Percentiles rank a stretch among this genome's conserved stretches.
Evolutionary conservation across 2,888 invertebrate genomes (phyloP).

Genomic region (Phengaris alcon): DNA sequence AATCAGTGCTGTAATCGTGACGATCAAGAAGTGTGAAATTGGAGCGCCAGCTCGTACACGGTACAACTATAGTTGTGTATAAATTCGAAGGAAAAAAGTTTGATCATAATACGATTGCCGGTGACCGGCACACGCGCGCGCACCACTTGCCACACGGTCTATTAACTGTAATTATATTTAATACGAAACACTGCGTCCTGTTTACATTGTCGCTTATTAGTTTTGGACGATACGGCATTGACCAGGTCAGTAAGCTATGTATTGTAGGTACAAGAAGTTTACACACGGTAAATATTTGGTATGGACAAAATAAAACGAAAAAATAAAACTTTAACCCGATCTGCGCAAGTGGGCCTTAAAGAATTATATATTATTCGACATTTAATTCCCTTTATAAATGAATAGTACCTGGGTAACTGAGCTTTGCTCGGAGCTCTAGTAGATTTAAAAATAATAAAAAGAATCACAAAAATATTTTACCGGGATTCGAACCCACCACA

Average conservation of each 20-base stretch:
- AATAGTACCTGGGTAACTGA: too few relatives aligned
- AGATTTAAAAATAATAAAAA: too few relatives aligned
- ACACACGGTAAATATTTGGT: too few relatives aligned
- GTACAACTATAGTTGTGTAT: neutral
- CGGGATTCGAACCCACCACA: too few relatives aligned
- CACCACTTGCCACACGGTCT: slow-evolving; percentile 26
- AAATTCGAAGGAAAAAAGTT: neutral
- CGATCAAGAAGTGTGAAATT: neutral
- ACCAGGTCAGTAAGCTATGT: neutral
- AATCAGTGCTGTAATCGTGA: neutral
- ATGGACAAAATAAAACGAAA: too few relatives aligned
- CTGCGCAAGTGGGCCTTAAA: too few relatives aligned
- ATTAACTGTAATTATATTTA: slow-evolving; percentile 17
- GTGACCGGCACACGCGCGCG: slow-evolving; percentile 29
- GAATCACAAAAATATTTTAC: too few relatives aligned
- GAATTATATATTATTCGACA: too few relatives aligned
- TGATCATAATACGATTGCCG: neutral
- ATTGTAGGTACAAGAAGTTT: too few relatives aligned
- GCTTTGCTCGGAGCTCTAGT: too few relatives aligned
- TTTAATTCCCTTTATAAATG: too few relatives aligned
- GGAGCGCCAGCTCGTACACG: neutral
- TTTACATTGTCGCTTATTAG: neutral
- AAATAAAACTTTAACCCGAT: too few relatives aligned
- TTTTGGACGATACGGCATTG: neutral
- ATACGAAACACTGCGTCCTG: slow-evolving; percentile 15